Conservation (phyloP, 2,888 invertebrate species). For the Cartodere bifasciata region DNA sequence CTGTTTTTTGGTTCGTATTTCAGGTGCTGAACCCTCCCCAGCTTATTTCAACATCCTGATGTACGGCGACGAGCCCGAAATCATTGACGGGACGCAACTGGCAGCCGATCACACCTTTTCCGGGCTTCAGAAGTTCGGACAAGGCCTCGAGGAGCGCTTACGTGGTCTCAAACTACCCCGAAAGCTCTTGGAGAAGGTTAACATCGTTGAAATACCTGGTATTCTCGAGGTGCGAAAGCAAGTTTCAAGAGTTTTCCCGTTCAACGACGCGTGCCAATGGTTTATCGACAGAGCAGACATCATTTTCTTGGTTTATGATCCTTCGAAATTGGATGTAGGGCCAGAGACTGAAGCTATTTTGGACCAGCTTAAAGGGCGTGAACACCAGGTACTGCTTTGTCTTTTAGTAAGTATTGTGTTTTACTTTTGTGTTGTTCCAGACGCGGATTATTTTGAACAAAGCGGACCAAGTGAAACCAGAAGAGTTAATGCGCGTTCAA, state of each 20-base stretch:
- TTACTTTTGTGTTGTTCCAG: conserved; percentile 32
- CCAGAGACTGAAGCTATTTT: conserved; percentile 90
- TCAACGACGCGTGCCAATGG: conserved; percentile 95
- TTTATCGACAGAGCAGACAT: conserved; percentile 93
- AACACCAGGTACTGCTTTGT: conserved; percentile 57
- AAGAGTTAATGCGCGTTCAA: conserved; percentile 86
- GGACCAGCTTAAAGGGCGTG: conserved; percentile 87
- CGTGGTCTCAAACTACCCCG: conserved; percentile 69
- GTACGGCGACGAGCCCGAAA: conserved; percentile 75
- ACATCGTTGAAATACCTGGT: conserved; percentile 92
- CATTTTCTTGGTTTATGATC: conserved; percentile 90
- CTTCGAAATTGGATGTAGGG: conserved; percentile 88
- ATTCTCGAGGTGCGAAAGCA: conserved; percentile 89
- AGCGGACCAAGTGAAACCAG: conserved; percentile 84
- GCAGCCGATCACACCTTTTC: conserved; percentile 94
- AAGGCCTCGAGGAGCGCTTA: conserved; percentile 80
- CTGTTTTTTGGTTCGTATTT: conserved; percentile 7
- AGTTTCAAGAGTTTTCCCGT: conserved; percentile 84
- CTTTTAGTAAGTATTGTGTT: not conserved
- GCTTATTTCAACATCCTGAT: conserved; percentile 86
- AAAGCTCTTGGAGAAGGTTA: conserved; percentile 82
- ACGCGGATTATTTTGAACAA: conserved; percentile 89
- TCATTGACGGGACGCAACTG: conserved; percentile 82
- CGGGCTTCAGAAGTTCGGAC: conserved; percentile 88
- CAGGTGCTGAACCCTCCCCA: conserved; percentile 88